These are phyloP conservation scores for Agrotis clavis DNA, from an alignment of 2,888 invertebrate species.

Conservation along the genomic window DNA sequence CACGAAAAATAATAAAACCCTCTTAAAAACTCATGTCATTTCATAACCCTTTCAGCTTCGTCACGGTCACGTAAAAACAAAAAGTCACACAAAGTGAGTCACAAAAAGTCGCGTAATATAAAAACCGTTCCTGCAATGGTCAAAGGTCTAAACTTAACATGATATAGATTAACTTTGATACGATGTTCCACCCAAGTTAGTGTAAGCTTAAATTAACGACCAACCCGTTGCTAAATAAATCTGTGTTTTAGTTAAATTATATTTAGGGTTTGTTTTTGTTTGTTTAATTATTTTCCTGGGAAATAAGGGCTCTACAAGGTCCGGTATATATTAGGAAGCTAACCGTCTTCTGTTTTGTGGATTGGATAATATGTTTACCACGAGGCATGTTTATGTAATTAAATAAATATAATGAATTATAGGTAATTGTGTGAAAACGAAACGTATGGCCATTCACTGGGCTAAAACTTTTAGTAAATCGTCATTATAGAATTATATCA, in stretches of 20 bases:
- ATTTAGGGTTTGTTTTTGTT: slow-evolving; percentile 22
- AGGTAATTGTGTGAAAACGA: too few relatives aligned
- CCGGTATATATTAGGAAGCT: not conserved
- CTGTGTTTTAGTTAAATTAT: slow-evolving; percentile 34
- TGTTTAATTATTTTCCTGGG: slow-evolving; percentile 2
- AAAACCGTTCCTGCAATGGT: slow-evolving; percentile 66
- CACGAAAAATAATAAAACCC: slow-evolving; percentile 7
- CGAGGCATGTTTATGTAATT: too few relatives aligned
- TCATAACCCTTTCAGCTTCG: slow-evolving; percentile 34
- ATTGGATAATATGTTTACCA: not conserved
- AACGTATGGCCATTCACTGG: too few relatives aligned
- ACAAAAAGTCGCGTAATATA: slow-evolving; percentile 63
- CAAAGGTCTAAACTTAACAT: slow-evolving; percentile 78
- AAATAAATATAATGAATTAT: too few relatives aligned
- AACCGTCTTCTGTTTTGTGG: not conserved
- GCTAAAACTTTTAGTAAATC: too few relatives aligned
- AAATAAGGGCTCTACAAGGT: not conserved
- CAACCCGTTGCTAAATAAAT: slow-evolving; percentile 37
- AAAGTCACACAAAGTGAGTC: slow-evolving; percentile 7
- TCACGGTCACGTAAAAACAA: not conserved
- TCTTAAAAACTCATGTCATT: slow-evolving; percentile 32
- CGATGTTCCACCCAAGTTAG: slow-evolving; percentile 64
- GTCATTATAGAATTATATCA: too few relatives aligned
- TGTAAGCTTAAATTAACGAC: slow-evolving; percentile 61
- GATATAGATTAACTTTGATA: slow-evolving; percentile 78